Conservation (phyloP, 2,888 invertebrate species). For the Pinctada fucata region DNA sequence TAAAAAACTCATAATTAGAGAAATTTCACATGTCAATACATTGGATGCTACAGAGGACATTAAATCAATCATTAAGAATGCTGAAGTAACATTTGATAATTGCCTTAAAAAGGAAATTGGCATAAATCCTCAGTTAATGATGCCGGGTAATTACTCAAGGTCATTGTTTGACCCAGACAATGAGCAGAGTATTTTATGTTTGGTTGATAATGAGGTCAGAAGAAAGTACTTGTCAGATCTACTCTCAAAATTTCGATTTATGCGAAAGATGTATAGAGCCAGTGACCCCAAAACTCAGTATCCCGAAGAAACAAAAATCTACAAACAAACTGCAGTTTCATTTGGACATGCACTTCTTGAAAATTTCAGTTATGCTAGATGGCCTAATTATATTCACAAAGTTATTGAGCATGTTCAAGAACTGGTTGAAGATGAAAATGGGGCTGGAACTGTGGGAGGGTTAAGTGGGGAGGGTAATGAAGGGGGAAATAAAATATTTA, state of each 20-base stretch:
- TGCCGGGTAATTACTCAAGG: slow-evolving; percentile 10
- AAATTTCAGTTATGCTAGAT: not conserved
- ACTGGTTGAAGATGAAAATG: not conserved
- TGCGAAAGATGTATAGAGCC: slow-evolving; percentile 24
- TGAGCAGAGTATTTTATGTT: slow-evolving; percentile 6
- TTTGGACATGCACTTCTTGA: not conserved
- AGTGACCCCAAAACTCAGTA: slow-evolving; percentile 24
- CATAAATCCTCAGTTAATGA: slow-evolving; percentile 6
- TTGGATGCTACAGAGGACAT: not conserved
- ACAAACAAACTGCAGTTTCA: not conserved
- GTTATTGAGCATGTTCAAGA: not conserved
- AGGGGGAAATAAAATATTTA: not conserved
- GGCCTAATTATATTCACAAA: slow-evolving; percentile 3
- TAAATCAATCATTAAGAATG: not conserved
- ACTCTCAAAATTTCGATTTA: not conserved
- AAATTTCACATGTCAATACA: not conserved
- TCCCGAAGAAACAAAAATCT: not conserved
- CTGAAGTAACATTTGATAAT: not conserved
- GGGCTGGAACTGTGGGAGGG: not conserved
- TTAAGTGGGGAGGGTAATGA: not conserved
- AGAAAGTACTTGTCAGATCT: not conserved
- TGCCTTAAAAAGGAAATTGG: not conserved
- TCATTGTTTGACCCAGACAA: not conserved
- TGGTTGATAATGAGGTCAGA: slow-evolving; percentile 13
- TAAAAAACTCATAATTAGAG: slow-evolving; percentile 8